Percentiles rank a stretch among this genome's conserved stretches.
phyloP scores from a whole-genome alignment of 2,113 vertebrate genomes.

The Gallinago undulata region DNA sequence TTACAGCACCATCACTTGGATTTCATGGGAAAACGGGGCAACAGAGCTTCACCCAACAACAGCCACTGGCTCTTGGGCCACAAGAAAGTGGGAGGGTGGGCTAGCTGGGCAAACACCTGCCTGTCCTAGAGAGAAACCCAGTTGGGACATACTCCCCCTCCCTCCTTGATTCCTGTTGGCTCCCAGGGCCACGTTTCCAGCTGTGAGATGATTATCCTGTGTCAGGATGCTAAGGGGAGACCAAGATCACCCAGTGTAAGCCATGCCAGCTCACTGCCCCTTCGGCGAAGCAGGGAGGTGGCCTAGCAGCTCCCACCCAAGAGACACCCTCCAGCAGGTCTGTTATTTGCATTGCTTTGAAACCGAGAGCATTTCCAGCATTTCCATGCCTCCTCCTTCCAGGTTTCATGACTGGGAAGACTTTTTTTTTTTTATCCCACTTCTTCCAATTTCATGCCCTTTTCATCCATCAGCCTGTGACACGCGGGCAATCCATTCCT shows the following conservation, averaged over 20 bases:
- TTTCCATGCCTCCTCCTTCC: background rate
- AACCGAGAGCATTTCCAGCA: background rate
- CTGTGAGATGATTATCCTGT: background rate
- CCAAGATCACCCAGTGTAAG: background rate
- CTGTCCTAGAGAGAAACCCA: background rate
- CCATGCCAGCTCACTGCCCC: background rate
- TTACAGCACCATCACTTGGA: background rate
- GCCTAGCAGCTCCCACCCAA: background rate
- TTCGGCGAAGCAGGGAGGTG: background rate
- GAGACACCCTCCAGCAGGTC: background rate
- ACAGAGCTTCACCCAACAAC: background rate
- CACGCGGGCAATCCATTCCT: background rate
- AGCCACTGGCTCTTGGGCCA: background rate
- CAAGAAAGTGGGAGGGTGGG: background rate
- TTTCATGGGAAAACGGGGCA: background rate
- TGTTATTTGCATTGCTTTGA: conserved; percentile 51
- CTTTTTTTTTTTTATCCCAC: background rate
- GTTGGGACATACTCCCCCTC: background rate
- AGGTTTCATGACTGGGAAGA: background rate
- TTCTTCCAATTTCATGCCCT: background rate
- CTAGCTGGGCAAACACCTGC: background rate
- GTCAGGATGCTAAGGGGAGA: background rate
- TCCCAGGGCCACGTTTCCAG: background rate
- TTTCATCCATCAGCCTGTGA: background rate
- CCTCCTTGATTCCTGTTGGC: background rate